Evolutionary conservation across 2,888 invertebrate genomes (phyloP).

Genomic region (Rhimphoctona megacephalus): DNA sequence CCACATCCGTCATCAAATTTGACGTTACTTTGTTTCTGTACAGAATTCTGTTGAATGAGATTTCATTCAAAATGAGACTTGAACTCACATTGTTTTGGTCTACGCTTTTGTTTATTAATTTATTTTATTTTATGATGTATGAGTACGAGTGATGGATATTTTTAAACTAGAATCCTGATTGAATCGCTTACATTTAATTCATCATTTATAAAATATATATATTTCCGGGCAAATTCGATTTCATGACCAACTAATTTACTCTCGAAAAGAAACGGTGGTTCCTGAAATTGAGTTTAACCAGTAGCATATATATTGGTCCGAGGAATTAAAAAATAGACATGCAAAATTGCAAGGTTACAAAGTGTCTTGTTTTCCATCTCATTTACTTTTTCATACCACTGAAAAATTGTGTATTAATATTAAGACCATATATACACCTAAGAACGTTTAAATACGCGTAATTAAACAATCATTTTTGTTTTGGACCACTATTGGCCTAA

Average conservation of each 20-base stretch:
- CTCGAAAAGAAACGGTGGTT: too few species aligned
- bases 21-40: neutral
- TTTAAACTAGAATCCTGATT: neutral
- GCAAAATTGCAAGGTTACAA: neutral
- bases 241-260: too few species aligned
- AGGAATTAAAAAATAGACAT: neutral
- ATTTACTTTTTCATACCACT: neutral
- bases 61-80: neutral
- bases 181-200: neutral
- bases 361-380: neutral
- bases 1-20: neutral
- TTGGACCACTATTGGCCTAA: too few species aligned
- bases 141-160: neutral
- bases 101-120: neutral
- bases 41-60: neutral
- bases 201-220: neutral
- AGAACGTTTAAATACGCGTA: neutral
- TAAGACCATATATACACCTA: too few species aligned
- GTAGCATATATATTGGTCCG: neutral
- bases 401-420: neutral
- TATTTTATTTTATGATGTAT: neutral
- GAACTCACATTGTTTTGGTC: neutral
- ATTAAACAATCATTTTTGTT: neutral
- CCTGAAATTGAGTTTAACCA: neutral
- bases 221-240: neutral